Percentiles rank a stretch among this genome's conserved stretches.
Evolutionary conservation across 1,140 invertebrate genomes (phyloP).

Genomic region (Drosophila malerkotliana): DNA sequence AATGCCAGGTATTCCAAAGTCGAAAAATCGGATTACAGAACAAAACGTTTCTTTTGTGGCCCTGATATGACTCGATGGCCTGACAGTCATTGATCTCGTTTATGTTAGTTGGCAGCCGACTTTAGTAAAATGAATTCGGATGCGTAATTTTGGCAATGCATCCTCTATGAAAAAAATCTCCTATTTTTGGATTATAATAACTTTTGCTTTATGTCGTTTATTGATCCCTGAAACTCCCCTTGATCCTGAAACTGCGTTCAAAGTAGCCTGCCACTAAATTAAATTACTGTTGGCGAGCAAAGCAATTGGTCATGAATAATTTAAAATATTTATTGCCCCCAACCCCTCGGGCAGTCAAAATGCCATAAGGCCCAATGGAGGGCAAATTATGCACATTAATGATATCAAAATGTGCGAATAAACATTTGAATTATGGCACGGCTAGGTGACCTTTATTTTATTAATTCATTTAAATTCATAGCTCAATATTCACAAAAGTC

Average conservation of each 20-base stretch:
- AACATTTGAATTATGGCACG: constrained; percentile 70
- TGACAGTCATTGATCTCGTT: constrained; percentile 69
- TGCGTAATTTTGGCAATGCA: constrained; percentile 48
- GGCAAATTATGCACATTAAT: constrained; percentile 73
- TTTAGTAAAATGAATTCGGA: constrained; percentile 24
- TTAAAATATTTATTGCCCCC: constrained; percentile 45
- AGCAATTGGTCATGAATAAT: constrained; percentile 38
- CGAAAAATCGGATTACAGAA: background rate
- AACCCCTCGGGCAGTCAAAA: constrained; percentile 11
- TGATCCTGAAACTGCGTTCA: constrained; percentile 2
- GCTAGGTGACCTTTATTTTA: constrained; percentile 72
- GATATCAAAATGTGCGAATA: constrained; percentile 75
- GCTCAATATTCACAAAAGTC: constrained; percentile 53
- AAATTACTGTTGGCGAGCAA: constrained; percentile 35
- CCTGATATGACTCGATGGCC: constrained; percentile 42
- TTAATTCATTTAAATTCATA: constrained; percentile 81
- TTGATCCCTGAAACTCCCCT: background rate
- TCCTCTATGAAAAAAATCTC: constrained; percentile 14
- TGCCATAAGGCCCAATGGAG: constrained; percentile 27
- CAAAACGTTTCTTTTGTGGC: constrained; percentile 12
- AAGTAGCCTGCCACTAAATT: constrained; percentile 32
- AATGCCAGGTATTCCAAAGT: constrained; percentile 6
- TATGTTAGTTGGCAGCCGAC: constrained; percentile 52
- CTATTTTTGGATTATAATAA: background rate
- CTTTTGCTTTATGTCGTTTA: background rate